Percentiles rank a stretch among this genome's conserved stretches.
Evolutionary conservation across 2,888 invertebrate genomes (phyloP).

Genomic region (Sinotaia quadrata): DNA sequence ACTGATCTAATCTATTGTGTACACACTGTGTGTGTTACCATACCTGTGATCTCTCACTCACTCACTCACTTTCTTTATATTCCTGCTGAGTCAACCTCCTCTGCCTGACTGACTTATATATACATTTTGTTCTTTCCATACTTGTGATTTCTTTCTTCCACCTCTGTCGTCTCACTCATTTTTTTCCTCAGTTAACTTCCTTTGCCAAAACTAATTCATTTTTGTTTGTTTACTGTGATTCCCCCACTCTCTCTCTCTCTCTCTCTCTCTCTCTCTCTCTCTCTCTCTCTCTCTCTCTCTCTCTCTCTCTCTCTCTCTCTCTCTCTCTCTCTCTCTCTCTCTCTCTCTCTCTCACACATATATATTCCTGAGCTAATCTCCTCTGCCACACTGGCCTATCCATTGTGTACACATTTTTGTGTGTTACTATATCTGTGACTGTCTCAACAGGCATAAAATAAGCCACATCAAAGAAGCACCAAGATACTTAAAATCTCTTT

Average conservation of each 20-base stretch:
- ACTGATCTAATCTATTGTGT: too few relatives aligned
- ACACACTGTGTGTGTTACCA: not conserved
- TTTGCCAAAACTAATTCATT: not conserved
- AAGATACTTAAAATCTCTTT: too few relatives aligned
- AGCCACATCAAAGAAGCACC: too few relatives aligned
- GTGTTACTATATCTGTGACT: too few relatives aligned
- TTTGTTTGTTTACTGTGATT: not conserved
- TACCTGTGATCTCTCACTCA: not conserved
- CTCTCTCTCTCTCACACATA: too few relatives aligned
- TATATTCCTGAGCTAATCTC: too few relatives aligned
- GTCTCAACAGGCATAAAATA: too few relatives aligned
- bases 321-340: too few relatives aligned
- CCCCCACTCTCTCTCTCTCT: conserved; percentile 4
- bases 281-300: conserved; percentile 17
- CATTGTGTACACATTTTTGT: too few relatives aligned
- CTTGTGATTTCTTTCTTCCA: not conserved
- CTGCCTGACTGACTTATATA: not conserved
- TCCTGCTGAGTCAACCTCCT: not conserved
- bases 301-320: conserved; percentile 1
- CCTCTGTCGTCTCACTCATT: not conserved
- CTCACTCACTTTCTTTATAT: not conserved
- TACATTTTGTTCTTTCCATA: not conserved
- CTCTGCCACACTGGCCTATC: too few relatives aligned
- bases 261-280: conserved; percentile 14
- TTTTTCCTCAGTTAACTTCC: not conserved